A percentile compares a stretch with the other conserved stretches of the same genome.
phyloP scores from a whole-genome alignment of 2,113 vertebrate genomes.

The Gallinago media region DNA sequence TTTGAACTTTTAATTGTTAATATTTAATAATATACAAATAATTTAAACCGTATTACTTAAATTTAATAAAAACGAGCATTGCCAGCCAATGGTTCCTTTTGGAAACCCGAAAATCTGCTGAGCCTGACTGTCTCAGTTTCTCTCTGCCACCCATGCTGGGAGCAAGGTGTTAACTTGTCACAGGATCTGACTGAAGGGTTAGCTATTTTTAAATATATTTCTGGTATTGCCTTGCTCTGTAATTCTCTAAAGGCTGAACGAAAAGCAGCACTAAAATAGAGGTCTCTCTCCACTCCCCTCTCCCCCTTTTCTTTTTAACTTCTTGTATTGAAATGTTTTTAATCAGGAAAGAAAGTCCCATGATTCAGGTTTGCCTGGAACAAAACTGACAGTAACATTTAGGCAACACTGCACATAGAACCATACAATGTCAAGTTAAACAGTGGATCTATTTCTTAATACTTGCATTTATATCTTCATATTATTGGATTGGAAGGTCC shows the following conservation, averaged over 20 bases:
- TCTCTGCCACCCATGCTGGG: background rate
- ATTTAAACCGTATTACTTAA: background rate
- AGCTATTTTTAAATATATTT: background rate
- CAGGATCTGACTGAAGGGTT: background rate
- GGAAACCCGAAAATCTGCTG: background rate
- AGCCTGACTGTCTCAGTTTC: background rate
- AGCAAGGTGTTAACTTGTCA: background rate
- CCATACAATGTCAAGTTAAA: background rate
- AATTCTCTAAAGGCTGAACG: background rate
- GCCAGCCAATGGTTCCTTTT: background rate
- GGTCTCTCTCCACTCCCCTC: too few relatives aligned
- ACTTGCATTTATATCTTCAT: background rate
- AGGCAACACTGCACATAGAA: background rate
- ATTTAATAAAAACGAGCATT: background rate
- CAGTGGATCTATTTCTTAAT: background rate
- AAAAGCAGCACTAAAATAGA: background rate
- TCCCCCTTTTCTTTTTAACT: too few relatives aligned
- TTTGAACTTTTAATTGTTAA: background rate
- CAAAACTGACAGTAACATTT: background rate
- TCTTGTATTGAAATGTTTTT: background rate
- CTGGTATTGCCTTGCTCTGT: background rate
- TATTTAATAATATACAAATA: background rate
- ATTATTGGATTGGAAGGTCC: background rate
- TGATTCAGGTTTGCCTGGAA: background rate
- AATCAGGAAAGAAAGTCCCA: background rate